A percentile compares a stretch with the other conserved stretches of the same genome.
Conservation (phyloP, 2,888 invertebrate genomes). For the Cephus pygmeus region DNA sequence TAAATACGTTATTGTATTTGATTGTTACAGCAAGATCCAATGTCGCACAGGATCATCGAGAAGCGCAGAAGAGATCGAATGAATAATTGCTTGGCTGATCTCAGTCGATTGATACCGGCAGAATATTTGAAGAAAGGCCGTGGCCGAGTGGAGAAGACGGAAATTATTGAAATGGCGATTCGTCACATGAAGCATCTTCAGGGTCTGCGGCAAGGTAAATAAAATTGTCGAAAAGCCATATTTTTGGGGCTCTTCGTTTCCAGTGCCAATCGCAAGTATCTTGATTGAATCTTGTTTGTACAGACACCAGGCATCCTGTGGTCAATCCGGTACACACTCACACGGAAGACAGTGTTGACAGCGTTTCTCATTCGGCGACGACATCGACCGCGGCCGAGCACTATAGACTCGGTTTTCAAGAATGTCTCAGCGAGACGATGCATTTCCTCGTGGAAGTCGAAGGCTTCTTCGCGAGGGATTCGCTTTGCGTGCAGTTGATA, state of each 20-base stretch:
- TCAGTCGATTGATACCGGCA: constrained; percentile 92
- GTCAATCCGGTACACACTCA: constrained; percentile 55
- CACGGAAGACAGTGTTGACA: constrained; percentile 61
- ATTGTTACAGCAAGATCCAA: constrained; percentile 84
- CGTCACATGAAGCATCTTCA: constrained; percentile 92
- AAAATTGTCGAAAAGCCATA: too few relatives aligned
- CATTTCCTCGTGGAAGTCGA: constrained; percentile 89
- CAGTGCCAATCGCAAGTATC: too few relatives aligned
- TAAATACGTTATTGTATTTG: constrained; percentile 13
- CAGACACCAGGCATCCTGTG: constrained; percentile 52
- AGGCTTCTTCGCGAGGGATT: constrained; percentile 82
- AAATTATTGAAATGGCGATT: constrained; percentile 98
- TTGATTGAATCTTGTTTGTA: constrained; percentile 11
- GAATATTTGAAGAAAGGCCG: constrained; percentile 95
- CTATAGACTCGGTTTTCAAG: constrained; percentile 88
- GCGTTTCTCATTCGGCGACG: constrained; percentile 53
- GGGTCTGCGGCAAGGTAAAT: constrained; percentile 68
- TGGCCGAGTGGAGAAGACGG: constrained; percentile 96
- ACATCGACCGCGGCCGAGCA: constrained; percentile 65
- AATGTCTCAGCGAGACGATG: constrained; percentile 90
- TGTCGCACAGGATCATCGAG: constrained; percentile 98
- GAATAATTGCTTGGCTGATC: constrained; percentile 96
- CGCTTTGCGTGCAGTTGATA: constrained; percentile 82
- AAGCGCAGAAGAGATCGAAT: constrained; percentile 94
- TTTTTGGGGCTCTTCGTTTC: too few relatives aligned